These are phyloP conservation scores for Champsocephalus esox DNA, from an alignment of 2,797 vertebrate species.

Conservation along the genomic window DNA sequence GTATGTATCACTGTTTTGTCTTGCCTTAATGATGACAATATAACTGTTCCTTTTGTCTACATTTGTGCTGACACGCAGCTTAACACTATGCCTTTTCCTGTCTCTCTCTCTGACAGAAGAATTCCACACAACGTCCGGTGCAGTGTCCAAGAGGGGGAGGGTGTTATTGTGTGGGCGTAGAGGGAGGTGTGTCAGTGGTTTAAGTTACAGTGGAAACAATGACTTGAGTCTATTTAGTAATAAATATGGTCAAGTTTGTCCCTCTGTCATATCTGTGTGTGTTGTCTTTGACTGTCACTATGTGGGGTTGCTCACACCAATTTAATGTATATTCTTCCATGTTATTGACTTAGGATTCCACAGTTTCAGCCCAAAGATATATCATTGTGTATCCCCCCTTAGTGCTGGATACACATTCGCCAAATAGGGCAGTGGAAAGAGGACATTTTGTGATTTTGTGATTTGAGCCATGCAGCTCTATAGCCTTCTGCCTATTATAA, in stretches of 20 bases:
- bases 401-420: conserved; percentile 24
- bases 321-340: conserved; percentile 38
- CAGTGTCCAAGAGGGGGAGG: conserved; percentile 37
- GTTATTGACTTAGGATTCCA: conserved; percentile 19
- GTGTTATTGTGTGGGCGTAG: conserved; percentile 32
- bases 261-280: conserved; percentile 13
- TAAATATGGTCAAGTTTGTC: conserved; percentile 35
- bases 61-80: conserved; percentile 36
- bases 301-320: conserved; percentile 23
- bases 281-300: conserved; percentile 18
- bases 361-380: conserved; percentile 42
- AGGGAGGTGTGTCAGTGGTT: conserved; percentile 52
- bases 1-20: conserved; percentile 34
- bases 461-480: not conserved
- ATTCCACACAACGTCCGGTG: conserved; percentile 47
- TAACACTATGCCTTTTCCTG: conserved; percentile 22
- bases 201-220: conserved; percentile 79
- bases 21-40: conserved; percentile 24
- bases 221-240: conserved; percentile 49
- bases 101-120: conserved; percentile 50
- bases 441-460: conserved; percentile 13
- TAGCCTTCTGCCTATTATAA: conserved; percentile 39
- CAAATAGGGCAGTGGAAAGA: conserved; percentile 19
- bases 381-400: conserved; percentile 33
- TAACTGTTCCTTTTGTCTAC: conserved; percentile 31